Base-by-base conservation (phyloP, 1,140 invertebrate genomes). In the Tetraneura akinire region DNA sequence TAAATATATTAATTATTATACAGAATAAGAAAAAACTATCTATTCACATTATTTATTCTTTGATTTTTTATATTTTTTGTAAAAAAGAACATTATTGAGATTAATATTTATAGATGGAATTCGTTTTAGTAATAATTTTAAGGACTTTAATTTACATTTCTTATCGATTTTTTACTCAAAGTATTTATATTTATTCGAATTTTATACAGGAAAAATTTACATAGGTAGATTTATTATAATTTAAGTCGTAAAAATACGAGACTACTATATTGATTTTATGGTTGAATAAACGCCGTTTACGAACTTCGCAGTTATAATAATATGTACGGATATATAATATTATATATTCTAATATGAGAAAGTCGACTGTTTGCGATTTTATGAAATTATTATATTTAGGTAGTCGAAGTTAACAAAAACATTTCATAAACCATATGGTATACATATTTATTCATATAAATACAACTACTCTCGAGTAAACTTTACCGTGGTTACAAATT, bases 131-230 rank as follows among this genome's bases (percentile, higher is more conserved):
- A 23, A 57, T 37, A 23, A 14, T 47, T 45, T 45, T 47, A 23
- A 16, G 1, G 26, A 10, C 14, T 16, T 37, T 37, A 9, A 71
- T 51, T 71, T 51, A 49, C 68, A 51, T 29, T 49, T 71, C 14
- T 51, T 49, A 71, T 71, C 68, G 66, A 51, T 71, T n/a, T 10
- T 26, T 8, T 51, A 49, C 23, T 71, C 14, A 16, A 71, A 29
- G 68, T 47, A 71, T 71, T 71, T 71, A 71, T 71, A 71, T 71
- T 71, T 71, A 71, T 71, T 71, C 16, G 23, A 26, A 71, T 71
- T 71, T 49, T 71, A 71, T 71, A n/a, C 68, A 3, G 23, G 49
- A 14, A 16, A 1, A 6, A 71, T 71, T 71, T 51, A 49, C 47
- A 71, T 71, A 26, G 45, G 47, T 49, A 51, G 68, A 71, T 71